Base-by-base conservation (phyloP, 2,888 invertebrate genomes). In the Conops quadrifasciatus region DNA sequence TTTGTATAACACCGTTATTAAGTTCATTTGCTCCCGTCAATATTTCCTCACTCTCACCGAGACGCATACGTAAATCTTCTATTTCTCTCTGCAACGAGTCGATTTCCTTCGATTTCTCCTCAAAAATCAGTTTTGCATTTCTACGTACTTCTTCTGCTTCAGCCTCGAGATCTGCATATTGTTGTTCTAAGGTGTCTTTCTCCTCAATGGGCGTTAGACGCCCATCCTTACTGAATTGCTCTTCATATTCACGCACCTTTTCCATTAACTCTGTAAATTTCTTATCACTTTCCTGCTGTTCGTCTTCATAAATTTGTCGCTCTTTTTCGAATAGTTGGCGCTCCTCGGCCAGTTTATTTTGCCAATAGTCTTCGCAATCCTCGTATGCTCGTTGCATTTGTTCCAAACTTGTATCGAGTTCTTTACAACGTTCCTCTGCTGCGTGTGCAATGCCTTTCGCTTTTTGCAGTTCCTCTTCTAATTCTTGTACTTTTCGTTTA, bases 351-450 rank as follows among this genome's bases (percentile, higher is more conserved):
- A 95, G 86, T 85, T 94, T 94, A 45, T 87, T 87, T 64, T 90
- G 89, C 95, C 95, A 95, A 86, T 95, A 95, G 83, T 94, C 94
- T 83, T 95, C 95, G 83, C 94, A 93, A 73, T 91, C 91, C 79
- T 94, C 94, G 82, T 93, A 94, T 81, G 94, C 95, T 59, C 88
- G 88, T 78, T 90, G 89, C 86, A 95, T 87, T 80, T 92, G 88
- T 81, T 94, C 93, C 70, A 94, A 85, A 78, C 92, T 92, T 65
- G 86, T 86, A 84, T 94, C 94, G 64, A 94, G 86, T 73, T 93
- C 92, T 71, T 88, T 88, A 81, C 89, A 90, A 74, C 89, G 88
- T 58, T 86, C 86, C 67, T 83, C 81, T 83, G 87, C 67, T 84
- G 28, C 51, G 19, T 60, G 45, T 56, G 67, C 16, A 13, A 58